Evolutionary conservation across 2,888 invertebrate genomes (phyloP).

Genomic region (Aradus depressus): DNA sequence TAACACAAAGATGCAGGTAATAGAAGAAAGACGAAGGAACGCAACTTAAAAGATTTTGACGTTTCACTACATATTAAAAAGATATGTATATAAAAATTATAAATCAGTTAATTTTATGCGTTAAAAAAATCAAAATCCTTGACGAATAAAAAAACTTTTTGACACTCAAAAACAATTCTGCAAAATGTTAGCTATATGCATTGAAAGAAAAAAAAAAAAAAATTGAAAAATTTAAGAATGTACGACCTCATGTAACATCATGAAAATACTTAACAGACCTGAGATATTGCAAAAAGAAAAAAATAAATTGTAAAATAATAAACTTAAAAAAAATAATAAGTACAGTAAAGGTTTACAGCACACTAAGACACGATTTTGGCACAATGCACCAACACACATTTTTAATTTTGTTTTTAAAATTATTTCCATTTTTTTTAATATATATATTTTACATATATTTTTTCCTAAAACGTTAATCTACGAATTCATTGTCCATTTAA

Average conservation of each 20-base stretch:
- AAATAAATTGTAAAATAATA: slow-evolving; percentile 3
- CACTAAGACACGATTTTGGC: slow-evolving; percentile 21
- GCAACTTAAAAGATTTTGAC: too few relatives aligned
- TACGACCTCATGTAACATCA: not conserved
- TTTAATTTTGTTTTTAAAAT: slow-evolving; percentile 10
- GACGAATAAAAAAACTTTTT: too few relatives aligned
- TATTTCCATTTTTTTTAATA: slow-evolving; percentile 8
- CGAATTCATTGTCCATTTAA: slow-evolving; percentile 19
- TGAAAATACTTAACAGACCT: not conserved
- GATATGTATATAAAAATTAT: too few relatives aligned
- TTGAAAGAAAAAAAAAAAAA: not conserved
- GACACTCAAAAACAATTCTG: too few relatives aligned
- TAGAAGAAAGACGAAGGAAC: too few relatives aligned
- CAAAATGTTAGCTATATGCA: too few relatives aligned
- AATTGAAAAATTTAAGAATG: not conserved
- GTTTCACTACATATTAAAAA: too few relatives aligned
- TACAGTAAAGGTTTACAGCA: slow-evolving; percentile 7
- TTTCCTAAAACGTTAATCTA: slow-evolving; percentile 18
- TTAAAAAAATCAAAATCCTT: too few relatives aligned
- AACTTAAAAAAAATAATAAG: slow-evolving; percentile 7
- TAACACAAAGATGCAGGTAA: too few relatives aligned
- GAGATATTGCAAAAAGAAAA: not conserved
- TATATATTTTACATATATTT: not conserved
- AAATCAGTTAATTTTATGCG: too few relatives aligned
- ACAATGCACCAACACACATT: slow-evolving; percentile 12